phyloP scores from a whole-genome alignment of 2,888 invertebrate species.

The Leistus spinibarbis region DNA sequence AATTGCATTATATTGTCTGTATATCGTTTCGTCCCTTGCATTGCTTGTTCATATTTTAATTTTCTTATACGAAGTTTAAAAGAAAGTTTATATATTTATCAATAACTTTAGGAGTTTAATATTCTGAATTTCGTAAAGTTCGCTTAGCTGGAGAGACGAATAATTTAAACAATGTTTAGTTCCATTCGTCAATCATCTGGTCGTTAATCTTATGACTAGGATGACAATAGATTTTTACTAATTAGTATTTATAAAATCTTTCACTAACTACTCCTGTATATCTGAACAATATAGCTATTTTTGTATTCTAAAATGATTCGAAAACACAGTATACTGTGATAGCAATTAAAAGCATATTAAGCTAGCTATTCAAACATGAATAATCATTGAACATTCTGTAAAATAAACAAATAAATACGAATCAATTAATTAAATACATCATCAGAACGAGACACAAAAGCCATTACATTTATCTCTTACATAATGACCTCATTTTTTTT shows the following conservation, averaged over 20 bases:
- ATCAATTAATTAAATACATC: not conserved
- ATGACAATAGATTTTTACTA: not conserved
- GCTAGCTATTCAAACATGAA: not conserved
- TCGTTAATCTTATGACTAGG: not conserved
- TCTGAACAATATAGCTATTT: not conserved
- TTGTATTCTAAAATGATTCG: not conserved
- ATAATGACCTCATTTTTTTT: not conserved
- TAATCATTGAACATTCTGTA: not conserved
- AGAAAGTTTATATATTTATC: too few relatives aligned
- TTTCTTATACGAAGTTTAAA: not conserved
- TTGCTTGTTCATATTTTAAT: not conserved
- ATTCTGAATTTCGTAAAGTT: too few relatives aligned
- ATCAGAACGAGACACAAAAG: not conserved
- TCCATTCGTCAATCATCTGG: not conserved
- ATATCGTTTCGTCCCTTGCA: not conserved
- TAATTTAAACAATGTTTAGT: not conserved
- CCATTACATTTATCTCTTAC: not conserved
- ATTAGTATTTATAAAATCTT: not conserved
- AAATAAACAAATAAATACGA: not conserved
- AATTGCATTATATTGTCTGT: constrained; percentile 2
- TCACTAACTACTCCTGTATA: not conserved
- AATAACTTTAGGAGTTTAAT: too few relatives aligned
- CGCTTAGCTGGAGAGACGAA: too few relatives aligned
- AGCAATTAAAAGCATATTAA: not conserved
- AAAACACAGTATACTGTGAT: too few relatives aligned